Evolutionary conservation across 2,113 vertebrate species (phyloP), one percentile per base, ranked within the genome.

Genomic region (Psephotus haematonotus): DNA sequence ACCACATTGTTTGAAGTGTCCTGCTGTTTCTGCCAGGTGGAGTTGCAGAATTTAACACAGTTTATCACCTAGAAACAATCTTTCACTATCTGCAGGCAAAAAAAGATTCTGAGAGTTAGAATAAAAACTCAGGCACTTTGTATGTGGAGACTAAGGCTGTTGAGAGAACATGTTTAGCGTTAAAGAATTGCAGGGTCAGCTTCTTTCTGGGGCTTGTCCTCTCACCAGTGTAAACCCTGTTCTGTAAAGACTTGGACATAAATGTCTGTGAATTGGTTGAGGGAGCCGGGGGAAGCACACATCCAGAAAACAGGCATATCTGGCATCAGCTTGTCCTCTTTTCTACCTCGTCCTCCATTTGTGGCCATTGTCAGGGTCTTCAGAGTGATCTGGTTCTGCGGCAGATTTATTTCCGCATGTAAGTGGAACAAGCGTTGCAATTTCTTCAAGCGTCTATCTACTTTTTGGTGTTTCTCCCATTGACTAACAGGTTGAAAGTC

Each of bases 31-130:
- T 95, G 31, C 41, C n/a, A 20, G 74, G 49, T 49, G 50, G 37
- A 86, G 20, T 64, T 88, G 46, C 12, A 43, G 92, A 82, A 86
- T 93, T 93, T 85, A 90, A 82, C 44, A 24, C 2, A 8, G 86
- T 94, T 60, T 87, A 29, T 72, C 70, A 39, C 33, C 83, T 89
- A 82, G 67, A 86, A 94, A 62, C 67, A 90, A 53, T 53, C 28
- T 82, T 94, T n/a, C 3, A 3, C 23, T 84, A 16, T 79, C 63
- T 69, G 19, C 39, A 60, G 67, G 31, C 43, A 69, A 75, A 83
- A 76, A 90, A 63, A 49, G 24, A 49, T 39, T 35, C 37, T 59
- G 67, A 16, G 65, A 91, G 70, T 74, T 11, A 70, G 37, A 79
- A 67, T 31, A 41, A 87, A 93, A 80, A 64, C 27, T 79, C n/a